These are phyloP conservation scores for Potamarius usumacintae DNA, from an alignment of 2,113 vertebrate genomes.

Conservation along the genomic window DNA sequence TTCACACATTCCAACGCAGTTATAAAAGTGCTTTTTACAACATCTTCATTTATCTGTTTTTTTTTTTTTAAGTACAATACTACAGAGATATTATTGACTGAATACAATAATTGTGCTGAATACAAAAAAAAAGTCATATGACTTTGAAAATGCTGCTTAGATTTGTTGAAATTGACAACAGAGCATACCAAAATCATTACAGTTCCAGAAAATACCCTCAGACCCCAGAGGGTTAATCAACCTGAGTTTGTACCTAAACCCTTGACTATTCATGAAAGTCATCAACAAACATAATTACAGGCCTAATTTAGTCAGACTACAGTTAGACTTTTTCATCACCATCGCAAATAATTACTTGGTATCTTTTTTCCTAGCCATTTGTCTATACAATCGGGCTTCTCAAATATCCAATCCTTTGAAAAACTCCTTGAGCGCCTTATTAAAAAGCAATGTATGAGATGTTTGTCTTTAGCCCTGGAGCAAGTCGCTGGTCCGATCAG, in stretches of 20 bases:
- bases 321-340: background rate
- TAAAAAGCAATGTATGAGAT: background rate
- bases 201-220: no score
- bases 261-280: background rate
- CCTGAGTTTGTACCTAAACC: background rate
- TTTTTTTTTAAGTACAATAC: no score
- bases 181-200: no score
- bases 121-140: no score
- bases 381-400: background rate
- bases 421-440: background rate
- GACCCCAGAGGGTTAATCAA: background rate
- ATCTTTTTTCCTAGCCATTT: background rate
- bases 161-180: no score
- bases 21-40: no score
- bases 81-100: no score
- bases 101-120: no score
- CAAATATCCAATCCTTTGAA: background rate
- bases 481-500: background rate
- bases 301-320: background rate
- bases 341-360: background rate
- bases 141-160: no score
- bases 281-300: background rate
- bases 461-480: background rate
- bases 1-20: no score
- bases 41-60: no score